Base-by-base conservation (phyloP, 2,113 vertebrate genomes). In the Nibea albiflora region DNA sequence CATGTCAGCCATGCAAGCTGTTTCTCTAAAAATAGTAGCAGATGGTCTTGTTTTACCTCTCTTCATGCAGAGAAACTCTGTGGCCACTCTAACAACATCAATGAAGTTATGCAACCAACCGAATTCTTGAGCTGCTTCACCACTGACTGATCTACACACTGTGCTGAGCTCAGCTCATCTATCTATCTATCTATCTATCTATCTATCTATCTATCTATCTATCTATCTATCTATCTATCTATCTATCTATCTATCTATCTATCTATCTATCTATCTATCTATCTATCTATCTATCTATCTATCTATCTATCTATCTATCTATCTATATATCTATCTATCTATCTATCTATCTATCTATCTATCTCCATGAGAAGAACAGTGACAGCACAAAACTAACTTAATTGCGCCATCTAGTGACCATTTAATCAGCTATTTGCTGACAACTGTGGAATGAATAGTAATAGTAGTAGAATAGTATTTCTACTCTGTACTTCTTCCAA, bases 21-120 rank as follows among this genome's bases (percentile, higher is more conserved):
- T 57, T 58, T 70, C n/a, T 90, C 88, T 85, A 92, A 90, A 89
- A 93, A 93, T 92, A 92, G 87, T 28, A 84, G 64, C 87, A 90
- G 71, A 87, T 89, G 90, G 85, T 93, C 88, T 64, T 58, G 72
- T 90, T 90, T 89, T 61, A 78, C 74, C 52, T 49, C 57, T 66
- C 47, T 44, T 68, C 87, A 85, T 76, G 81, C 83, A 57, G 88
- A 75, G 88, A 85, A 46, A 52, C 47, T 0, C 73, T 65, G 78
- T 44, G 62, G 69, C 63, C 79, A 71, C 76, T 84, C 85, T 39
- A 83, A 79, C 42, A 86, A 88, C 81, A 91, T 85, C 80, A 69
- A 17, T 72, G 20, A 77, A 80, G 76, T 90, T 90, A 93, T 76
- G 85, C 82, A 91, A 89, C 70, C 67, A 84, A 63, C 57, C 53